Evolutionary conservation across 2,888 invertebrate genomes (phyloP).

Genomic region (Operophtera brumata): DNA sequence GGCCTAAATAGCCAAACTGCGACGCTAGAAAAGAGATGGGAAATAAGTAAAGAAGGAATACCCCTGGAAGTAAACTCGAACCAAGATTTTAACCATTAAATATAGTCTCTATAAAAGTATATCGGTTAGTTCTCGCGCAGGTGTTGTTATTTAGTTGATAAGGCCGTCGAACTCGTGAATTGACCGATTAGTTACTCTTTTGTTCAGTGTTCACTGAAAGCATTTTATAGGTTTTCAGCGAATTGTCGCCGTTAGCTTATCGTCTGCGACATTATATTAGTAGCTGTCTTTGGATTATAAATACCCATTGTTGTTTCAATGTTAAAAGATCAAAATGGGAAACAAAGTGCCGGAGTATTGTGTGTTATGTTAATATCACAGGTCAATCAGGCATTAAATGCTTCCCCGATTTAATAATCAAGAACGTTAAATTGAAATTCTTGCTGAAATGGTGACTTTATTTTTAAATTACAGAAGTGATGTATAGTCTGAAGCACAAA

Average conservation of each 20-base stretch:
- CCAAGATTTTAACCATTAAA: not conserved
- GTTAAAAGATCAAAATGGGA: slow-evolving; percentile 21
- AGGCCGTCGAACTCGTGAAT: slow-evolving; percentile 8
- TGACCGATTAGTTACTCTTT: slow-evolving; percentile 14
- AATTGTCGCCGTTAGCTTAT: slow-evolving; percentile 10
- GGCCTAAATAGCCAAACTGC: not conserved
- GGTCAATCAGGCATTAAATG: slow-evolving; percentile 11
- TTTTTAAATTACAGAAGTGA: not conserved
- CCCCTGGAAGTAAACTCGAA: not conserved
- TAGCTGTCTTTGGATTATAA: not conserved
- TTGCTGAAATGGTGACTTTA: not conserved
- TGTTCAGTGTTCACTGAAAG: not conserved
- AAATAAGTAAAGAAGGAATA: not conserved
- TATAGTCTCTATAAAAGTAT: not conserved
- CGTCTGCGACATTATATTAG: slow-evolving; percentile 1
- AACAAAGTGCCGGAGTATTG: slow-evolving; percentile 34
- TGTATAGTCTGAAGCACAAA: slow-evolving; percentile 1
- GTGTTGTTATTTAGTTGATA: slow-evolving; percentile 12
- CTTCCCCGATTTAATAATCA: slow-evolving; percentile 10
- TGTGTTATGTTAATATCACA: slow-evolving; percentile 40
- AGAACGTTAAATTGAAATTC: slow-evolving; percentile 1
- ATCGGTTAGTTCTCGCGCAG: not conserved
- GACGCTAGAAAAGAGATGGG: not conserved
- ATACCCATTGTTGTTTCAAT: not conserved
- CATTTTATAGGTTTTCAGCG: not conserved